Base-by-base conservation (phyloP, 1,140 invertebrate genomes). In the Battus philenor region DNA sequence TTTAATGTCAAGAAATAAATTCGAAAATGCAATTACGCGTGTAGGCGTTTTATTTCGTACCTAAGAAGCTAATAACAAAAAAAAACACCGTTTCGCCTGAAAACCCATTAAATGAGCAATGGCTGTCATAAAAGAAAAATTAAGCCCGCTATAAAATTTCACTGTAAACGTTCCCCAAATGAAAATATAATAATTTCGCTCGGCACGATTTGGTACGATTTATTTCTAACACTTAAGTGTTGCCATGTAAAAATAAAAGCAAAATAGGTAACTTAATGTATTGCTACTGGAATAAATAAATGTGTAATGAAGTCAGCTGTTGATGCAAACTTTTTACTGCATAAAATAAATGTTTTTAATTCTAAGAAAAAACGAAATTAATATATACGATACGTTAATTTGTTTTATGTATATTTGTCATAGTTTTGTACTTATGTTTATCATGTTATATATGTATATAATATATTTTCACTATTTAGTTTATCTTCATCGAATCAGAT, bases 111-210 rank as follows among this genome's bases (percentile, higher is more conserved):
- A 49, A 36, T 43, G 15, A 10, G 49, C 49, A 29, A 51, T 46
- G 44, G 20, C 26, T 49, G 30, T 53, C 53, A 47, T 66, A 66
- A 66, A 66, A 59, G 57, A 50, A 62, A 62, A 66, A 66, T 59
- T 62, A 62, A 59, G 56, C 34, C 36, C 49, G 48, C 46, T 47
- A 57, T 66, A 66, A 65, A 66, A 55, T 50, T 50, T 66, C 53
- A 50, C 43, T 32, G 47, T 22, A 46, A 44, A 32, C 52, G 50
- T 33, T 50, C 34, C 38, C 34, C 27, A 56, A 54, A 57, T 52
- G 53, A 56, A 66, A 58, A 54, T 54, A 66, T 66, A 56, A 66
- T 56, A 49, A 54, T 61, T 62, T 62, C 20, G 12, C n/a, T 20
- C 6, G 1, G 17, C 9, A 2, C n/a, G 17, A 18, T 36, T 16